phyloP scores from a whole-genome alignment of 2,888 invertebrate genomes.

The Crematogaster levior region DNA sequence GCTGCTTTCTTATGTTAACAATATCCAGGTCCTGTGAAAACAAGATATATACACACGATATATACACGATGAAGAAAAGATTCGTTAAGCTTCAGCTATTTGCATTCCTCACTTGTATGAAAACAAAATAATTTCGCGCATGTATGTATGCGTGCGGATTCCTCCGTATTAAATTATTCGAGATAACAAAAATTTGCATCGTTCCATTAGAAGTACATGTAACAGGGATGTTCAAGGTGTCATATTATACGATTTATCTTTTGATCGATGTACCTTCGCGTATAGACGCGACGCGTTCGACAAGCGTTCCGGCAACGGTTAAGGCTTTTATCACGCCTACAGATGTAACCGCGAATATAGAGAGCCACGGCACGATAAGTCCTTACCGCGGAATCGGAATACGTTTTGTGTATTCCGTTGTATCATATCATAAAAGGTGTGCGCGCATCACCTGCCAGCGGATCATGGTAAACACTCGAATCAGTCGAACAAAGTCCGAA shows the following conservation, averaged over 20 bases:
- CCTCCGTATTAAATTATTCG: slow-evolving; percentile 14
- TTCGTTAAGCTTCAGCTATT: background rate
- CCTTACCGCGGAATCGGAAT: slow-evolving; percentile 44
- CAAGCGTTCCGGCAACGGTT: background rate
- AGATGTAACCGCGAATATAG: background rate
- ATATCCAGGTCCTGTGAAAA: background rate
- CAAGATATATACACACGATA: too few relatives aligned
- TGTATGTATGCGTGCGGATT: too few relatives aligned
- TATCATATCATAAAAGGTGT: slow-evolving; percentile 23
- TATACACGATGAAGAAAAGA: background rate
- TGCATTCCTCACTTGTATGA: background rate
- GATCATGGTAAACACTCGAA: slow-evolving; percentile 8
- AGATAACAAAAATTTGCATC: slow-evolving; percentile 23
- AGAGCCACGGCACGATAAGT: slow-evolving; percentile 60
- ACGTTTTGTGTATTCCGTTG: background rate
- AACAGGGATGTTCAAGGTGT: background rate
- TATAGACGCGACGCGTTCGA: background rate
- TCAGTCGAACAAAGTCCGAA: background rate
- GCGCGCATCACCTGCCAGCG: slow-evolving; percentile 19
- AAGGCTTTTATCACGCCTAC: background rate
- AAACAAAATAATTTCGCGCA: background rate
- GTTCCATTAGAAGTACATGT: background rate
- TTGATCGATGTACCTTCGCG: background rate
- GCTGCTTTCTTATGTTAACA: background rate
- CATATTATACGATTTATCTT: background rate